Conservation (phyloP, 2,888 invertebrate species). For the Colletes collaris region DNA sequence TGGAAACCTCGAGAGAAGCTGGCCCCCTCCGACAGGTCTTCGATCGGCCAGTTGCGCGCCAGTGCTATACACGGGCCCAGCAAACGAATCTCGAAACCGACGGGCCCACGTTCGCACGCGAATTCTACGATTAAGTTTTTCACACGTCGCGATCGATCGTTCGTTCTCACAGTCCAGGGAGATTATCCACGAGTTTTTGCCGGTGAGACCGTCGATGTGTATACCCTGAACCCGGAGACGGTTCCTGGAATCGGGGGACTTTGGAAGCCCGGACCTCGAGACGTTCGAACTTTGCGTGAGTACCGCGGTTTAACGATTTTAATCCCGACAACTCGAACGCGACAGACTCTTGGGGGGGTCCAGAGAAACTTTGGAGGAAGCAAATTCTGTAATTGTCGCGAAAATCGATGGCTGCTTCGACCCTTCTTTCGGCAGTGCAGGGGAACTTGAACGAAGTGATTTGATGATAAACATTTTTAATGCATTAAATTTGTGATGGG, state of each 20-base stretch:
- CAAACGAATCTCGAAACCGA: conserved; percentile 51
- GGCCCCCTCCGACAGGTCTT: conserved; percentile 31
- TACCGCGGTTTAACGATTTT: neutral
- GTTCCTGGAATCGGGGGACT: neutral
- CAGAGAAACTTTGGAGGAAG: no score
- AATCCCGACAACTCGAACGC: no score
- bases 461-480: no score
- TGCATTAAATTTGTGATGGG: no score
- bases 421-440: no score
- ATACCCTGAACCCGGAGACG: neutral
- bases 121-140: conserved; percentile 8
- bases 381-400: no score
- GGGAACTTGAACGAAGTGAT: no score
- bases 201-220: neutral
- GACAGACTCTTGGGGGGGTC: no score
- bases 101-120: conserved; percentile 33
- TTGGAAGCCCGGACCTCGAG: conserved; percentile 1
- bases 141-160: no score
- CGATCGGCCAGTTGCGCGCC: conserved; percentile 60
- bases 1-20: conserved; percentile 48
- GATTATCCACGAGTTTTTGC: neutral
- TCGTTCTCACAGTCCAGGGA: neutral
- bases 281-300: conserved; percentile 10
- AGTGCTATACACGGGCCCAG: conserved; percentile 47
- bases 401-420: no score